Evolutionary conservation across 64 coral and sea anemone species (phyloP).

Genomic region (Platygyra sinensis): DNA sequence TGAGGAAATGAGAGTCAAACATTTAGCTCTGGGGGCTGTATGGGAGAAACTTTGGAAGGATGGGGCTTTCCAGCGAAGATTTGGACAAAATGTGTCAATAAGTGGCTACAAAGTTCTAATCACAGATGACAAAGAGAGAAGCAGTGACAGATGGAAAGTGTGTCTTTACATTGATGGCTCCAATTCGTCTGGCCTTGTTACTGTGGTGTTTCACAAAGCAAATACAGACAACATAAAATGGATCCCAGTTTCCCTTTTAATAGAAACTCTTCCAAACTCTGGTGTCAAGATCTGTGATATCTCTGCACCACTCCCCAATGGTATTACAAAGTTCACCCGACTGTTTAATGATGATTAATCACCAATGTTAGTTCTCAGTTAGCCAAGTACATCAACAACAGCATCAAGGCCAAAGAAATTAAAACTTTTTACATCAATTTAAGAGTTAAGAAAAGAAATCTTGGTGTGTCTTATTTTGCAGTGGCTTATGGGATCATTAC

Average conservation of each 20-base stretch:
- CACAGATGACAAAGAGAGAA: background rate
- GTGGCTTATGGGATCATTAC: no score
- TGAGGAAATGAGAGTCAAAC: constrained; percentile 17
- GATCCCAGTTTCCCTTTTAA: constrained; percentile 75
- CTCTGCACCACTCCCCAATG: constrained; percentile 86
- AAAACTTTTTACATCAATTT: no score
- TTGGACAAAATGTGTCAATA: constrained; percentile 60
- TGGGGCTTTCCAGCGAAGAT: constrained; percentile 40
- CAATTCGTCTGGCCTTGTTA: constrained; percentile 69
- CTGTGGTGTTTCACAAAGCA: constrained; percentile 74
- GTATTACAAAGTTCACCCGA: constrained; percentile 79
- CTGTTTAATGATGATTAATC: constrained; percentile 57
- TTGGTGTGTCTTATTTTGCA: no score
- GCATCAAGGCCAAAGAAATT: no score
- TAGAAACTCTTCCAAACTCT: constrained; percentile 81
- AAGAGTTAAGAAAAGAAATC: no score
- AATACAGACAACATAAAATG: constrained; percentile 56
- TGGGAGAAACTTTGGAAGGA: constrained; percentile 48
- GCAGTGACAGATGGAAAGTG: constrained; percentile 59
- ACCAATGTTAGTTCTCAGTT: background rate
- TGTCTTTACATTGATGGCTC: constrained; percentile 79
- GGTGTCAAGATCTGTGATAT: constrained; percentile 83
- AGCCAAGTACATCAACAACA: background rate
- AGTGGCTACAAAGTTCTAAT: constrained; percentile 26
- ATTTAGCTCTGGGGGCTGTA: background rate